These are phyloP conservation scores for Brachionus koreanus DNA, from an alignment of 1,140 invertebrate species.

Conservation along the genomic window DNA sequence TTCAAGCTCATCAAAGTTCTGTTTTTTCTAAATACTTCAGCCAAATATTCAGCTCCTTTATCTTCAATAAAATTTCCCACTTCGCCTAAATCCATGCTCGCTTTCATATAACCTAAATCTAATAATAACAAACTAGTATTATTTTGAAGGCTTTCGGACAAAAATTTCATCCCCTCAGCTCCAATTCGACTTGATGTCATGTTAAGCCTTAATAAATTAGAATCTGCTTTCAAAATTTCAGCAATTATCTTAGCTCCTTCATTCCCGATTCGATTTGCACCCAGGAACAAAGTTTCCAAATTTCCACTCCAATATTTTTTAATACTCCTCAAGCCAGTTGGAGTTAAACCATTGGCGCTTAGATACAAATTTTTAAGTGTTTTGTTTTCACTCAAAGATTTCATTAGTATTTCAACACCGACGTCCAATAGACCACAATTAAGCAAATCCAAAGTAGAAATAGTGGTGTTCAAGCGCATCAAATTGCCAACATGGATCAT, in stretches of 20 bases:
- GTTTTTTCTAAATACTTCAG: neutral
- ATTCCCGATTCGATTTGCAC: conserved; percentile 28
- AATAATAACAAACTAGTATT: neutral
- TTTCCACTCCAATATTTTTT: neutral
- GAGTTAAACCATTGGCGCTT: conserved; percentile 25
- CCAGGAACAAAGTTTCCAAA: conserved; percentile 39
- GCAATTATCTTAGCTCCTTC: neutral
- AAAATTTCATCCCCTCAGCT: neutral
- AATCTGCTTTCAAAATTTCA: conserved; percentile 3
- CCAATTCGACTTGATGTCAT: conserved; percentile 30
- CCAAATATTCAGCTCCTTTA: conserved; percentile 33
- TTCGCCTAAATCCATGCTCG: conserved; percentile 17
- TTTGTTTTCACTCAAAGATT: conserved; percentile 14
- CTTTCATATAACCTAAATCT: conserved; percentile 38
- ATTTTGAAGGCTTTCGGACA: neutral
- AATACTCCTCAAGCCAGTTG: neutral
- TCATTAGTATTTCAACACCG: conserved; percentile 20
- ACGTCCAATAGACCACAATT: conserved; percentile 40
- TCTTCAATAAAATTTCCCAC: conserved; percentile 37
- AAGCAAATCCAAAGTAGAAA: conserved; percentile 23
- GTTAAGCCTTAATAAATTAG: neutral
- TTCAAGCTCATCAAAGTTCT: neutral
- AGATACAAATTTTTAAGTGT: conserved; percentile 42
- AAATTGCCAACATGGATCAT: conserved; percentile 22
- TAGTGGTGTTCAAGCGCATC: neutral